Percentiles rank a stretch among this genome's conserved stretches.
Conservation (phyloP, 2,113 vertebrate genomes). For the Eublepharis macularius region DNA sequence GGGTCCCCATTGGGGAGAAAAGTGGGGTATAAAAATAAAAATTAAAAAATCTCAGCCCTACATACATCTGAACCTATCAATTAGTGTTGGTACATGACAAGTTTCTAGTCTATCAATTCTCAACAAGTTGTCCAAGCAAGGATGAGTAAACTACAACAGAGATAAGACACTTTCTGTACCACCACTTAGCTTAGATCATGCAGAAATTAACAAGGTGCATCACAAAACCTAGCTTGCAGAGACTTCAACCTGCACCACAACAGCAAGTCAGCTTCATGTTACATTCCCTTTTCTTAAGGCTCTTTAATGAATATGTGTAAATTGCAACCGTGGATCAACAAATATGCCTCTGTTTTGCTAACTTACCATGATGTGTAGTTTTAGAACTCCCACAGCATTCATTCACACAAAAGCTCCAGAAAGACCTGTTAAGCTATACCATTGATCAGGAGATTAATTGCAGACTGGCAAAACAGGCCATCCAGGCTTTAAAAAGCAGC, state of each 20-base stretch:
- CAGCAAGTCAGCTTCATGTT: neutral
- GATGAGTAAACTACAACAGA: neutral
- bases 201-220: neutral
- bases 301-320: neutral
- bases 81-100: neutral
- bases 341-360: neutral
- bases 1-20: too few species aligned
- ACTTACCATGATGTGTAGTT: neutral
- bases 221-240: neutral
- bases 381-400: neutral
- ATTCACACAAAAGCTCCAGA: neutral
- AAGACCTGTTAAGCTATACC: neutral
- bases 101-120: neutral
- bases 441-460: neutral
- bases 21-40: too few species aligned
- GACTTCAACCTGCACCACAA: neutral
- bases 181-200: neutral
- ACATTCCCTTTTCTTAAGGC: neutral
- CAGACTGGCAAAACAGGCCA: neutral
- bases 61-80: neutral
- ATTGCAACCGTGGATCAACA: neutral
- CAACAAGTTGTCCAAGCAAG: neutral
- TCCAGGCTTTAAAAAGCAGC: neutral
- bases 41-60: too few species aligned
- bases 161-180: neutral